phyloP scores from a whole-genome alignment of 2,888 invertebrate genomes.

The Conchocele bisecta region DNA sequence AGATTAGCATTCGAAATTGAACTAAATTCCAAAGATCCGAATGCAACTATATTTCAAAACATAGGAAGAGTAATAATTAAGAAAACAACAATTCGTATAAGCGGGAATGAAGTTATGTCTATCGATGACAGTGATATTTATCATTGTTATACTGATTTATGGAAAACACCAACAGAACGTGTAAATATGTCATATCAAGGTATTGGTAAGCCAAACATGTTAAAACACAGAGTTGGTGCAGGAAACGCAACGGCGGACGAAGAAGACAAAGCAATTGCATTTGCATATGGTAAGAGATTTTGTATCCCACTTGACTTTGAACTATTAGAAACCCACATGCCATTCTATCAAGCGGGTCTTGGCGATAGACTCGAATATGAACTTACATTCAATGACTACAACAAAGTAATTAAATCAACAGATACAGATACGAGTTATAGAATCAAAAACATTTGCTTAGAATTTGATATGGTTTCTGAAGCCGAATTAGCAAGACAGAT shows the following conservation, averaged over 20 bases:
- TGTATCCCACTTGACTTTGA: conserved; percentile 43
- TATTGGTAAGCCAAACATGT: conserved; percentile 26
- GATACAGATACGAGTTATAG: conserved; percentile 19
- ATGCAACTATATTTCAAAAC: conserved; percentile 44
- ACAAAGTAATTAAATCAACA: conserved; percentile 24
- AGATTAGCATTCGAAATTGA: conserved; percentile 49
- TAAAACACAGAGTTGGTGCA: conserved; percentile 29
- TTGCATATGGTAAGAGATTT: conserved; percentile 27
- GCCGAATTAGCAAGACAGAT: conserved; percentile 31
- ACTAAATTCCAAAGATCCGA: conserved; percentile 34
- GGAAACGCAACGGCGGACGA: conserved; percentile 5
- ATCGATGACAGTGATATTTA: too few species aligned
- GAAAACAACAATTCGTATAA: conserved; percentile 47
- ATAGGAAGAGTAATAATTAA: conserved; percentile 53
- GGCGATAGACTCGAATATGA: conserved; percentile 43
- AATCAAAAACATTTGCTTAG: conserved; percentile 42
- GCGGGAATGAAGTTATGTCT: conserved; percentile 33
- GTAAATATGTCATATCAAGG: conserved; percentile 30
- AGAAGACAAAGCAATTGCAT: conserved; percentile 32
- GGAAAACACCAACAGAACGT: conserved; percentile 25
- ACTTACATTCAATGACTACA: too few species aligned
- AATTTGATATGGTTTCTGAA: too few species aligned
- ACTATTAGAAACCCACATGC: conserved; percentile 25
- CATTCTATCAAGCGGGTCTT: conserved; percentile 32
- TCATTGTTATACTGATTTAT: conserved; percentile 25